Evolutionary conservation across 2,797 vertebrate species (phyloP).

Genomic region (Ciconia nigra): DNA sequence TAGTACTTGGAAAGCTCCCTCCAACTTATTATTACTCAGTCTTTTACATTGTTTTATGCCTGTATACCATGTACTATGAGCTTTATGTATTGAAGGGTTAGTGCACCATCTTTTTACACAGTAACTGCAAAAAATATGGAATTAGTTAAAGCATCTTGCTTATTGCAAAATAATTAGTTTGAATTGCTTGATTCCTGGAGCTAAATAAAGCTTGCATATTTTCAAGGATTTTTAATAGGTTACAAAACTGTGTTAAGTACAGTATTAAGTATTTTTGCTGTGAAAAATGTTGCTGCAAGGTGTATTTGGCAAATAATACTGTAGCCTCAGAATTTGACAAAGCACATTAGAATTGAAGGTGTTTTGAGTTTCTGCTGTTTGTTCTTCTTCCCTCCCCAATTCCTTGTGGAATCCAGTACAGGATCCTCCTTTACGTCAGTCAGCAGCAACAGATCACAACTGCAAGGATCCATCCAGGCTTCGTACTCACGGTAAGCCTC

Average conservation of each 20-base stretch:
- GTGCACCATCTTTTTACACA: background rate
- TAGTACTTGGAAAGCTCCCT: background rate
- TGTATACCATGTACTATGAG: background rate
- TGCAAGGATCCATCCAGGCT: slow-evolving; percentile 86
- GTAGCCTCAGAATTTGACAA: background rate
- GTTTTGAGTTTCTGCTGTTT: background rate
- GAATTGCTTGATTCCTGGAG: background rate
- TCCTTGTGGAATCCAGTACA: slow-evolving; percentile 82
- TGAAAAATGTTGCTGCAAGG: background rate
- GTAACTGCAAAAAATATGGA: background rate
- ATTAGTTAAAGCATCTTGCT: background rate
- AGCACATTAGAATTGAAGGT: background rate
- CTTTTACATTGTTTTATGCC: background rate
- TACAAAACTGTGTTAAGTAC: background rate
- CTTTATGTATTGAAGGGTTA: background rate
- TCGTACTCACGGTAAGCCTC: slow-evolving; percentile 85
- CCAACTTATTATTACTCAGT: fast-evolving
- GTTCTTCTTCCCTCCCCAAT: background rate
- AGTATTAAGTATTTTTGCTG: background rate
- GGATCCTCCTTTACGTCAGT: slow-evolving; percentile 90
- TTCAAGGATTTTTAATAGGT: background rate
- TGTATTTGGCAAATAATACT: background rate
- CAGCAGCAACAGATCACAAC: slow-evolving; percentile 89
- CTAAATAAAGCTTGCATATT: background rate
- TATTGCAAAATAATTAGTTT: background rate